Evolutionary conservation across 2,888 invertebrate species (phyloP), one percentile per base, ranked within the genome.

Genomic region (Siphlonurus alternatus): DNA sequence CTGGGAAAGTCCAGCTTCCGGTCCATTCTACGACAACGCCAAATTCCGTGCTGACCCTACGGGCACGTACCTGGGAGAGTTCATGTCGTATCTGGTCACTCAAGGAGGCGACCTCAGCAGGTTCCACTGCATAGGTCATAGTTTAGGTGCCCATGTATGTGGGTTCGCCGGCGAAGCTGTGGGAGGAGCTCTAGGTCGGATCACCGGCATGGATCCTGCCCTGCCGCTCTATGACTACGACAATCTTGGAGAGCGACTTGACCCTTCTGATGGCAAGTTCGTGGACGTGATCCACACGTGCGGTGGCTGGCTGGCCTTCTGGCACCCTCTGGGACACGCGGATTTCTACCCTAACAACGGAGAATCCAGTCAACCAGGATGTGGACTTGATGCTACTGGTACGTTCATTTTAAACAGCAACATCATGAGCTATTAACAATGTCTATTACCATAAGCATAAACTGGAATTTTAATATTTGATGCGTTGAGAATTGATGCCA

Each of bases 241-340:
- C 76, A 61, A 59, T 2, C 73, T 76, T 1, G 73, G 76, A 20
- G 76, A 78, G 63, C 76, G 79, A 62, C 75, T 89, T 61, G 85
- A 86, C 68, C 74, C 75, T 25, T 79, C 76, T 2, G 88, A 89
- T 72, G 88, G 88, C 0, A 74, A 78, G 23, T 89, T 87, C 70
- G 89, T 84, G 0, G 88, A 89, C 71, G 80, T 88, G 0, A 84
- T 89, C 62, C 89, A 89, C 71, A 86, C 86, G 0, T 83, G 84
- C 69, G 83, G 81, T 0, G 88, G 87, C 0, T 76, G 82, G 59
- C 76, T 83, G 38, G 88, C 88, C 0, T 81, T 83, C 67, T 70
- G 71, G 18, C 69, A 72, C 24, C 79, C 86, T 2, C 77, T 85
- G 20, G 89, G 89, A 0, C 82, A 87, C 71, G 84, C 76, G 0